Evolutionary conservation across 2,888 invertebrate genomes (phyloP).

Genomic region (Dichetophora obliterata): DNA sequence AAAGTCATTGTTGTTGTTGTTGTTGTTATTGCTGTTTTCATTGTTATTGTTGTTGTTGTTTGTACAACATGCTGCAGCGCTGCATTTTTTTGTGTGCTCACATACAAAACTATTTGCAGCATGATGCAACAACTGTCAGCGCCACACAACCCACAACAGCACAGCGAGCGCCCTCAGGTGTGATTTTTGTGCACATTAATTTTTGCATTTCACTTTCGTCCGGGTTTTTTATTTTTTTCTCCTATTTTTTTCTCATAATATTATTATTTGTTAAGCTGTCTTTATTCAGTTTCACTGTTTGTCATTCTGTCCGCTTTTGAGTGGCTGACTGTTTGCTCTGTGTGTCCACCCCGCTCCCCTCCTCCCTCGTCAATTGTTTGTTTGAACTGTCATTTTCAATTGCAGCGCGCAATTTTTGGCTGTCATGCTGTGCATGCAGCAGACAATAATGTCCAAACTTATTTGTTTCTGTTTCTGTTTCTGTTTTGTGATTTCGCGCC

Average conservation of each 20-base stretch:
- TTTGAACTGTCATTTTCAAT: slow-evolving; percentile 61
- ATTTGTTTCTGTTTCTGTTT: slow-evolving; percentile 27
- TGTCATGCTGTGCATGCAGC: slow-evolving; percentile 7
- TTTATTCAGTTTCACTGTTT: slow-evolving; percentile 42
- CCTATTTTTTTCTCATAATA: background rate
- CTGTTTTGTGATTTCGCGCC: slow-evolving; percentile 11
- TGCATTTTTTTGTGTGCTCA: background rate
- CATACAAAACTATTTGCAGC: too few relatives aligned
- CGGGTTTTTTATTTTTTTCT: background rate
- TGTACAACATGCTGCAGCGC: slow-evolving; percentile 2
- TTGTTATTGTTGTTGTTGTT: background rate
- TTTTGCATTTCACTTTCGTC: slow-evolving; percentile 58
- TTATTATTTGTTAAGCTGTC: slow-evolving; percentile 5
- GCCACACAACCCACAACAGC: background rate
- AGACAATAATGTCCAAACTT: slow-evolving; percentile 24
- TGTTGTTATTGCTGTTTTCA: background rate
- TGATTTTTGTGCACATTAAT: slow-evolving; percentile 22
- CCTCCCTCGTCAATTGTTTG: background rate
- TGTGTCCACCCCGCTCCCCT: background rate
- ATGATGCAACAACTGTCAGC: background rate
- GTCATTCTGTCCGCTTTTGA: slow-evolving; percentile 38
- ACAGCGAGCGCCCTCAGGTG: slow-evolving; percentile 19
- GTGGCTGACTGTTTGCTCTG: slow-evolving; percentile 46
- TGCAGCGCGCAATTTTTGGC: slow-evolving; percentile 24
- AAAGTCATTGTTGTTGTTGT: background rate